Evolutionary conservation across 2,797 vertebrate genomes (phyloP).

Genomic region (Darevskia nairensis): DNA sequence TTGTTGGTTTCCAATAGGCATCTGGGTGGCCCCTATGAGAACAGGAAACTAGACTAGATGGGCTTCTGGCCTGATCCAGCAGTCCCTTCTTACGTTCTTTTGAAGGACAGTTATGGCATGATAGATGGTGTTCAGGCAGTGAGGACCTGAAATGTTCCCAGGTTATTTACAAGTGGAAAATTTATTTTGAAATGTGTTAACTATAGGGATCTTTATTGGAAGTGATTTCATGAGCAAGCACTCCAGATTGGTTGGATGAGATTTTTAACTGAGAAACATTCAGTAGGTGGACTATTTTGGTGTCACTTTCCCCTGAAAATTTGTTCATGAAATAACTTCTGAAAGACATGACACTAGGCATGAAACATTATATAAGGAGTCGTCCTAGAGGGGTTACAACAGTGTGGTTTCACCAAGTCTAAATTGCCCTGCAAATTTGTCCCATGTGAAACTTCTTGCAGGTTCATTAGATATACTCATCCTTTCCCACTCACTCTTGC

Average conservation of each 20-base stretch:
- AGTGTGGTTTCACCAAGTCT: background rate
- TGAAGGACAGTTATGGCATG: background rate
- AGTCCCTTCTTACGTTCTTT: too few relatives aligned
- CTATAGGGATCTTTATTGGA: background rate
- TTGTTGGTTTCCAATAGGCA: too few relatives aligned
- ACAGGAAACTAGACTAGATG: too few relatives aligned
- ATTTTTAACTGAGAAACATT: background rate
- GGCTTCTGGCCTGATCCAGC: too few relatives aligned
- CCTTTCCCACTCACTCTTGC: background rate
- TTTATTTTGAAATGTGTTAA: background rate
- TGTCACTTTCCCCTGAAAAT: background rate
- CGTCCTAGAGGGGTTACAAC: background rate
- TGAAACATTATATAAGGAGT: background rate
- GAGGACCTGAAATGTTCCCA: background rate
- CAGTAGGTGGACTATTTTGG: background rate
- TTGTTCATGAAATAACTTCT: background rate
- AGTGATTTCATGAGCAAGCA: background rate
- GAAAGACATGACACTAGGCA: background rate
- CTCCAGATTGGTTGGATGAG: background rate
- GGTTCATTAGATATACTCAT: background rate
- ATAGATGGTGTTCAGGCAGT: background rate
- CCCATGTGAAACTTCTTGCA: background rate
- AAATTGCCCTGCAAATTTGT: background rate
- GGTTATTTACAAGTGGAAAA: background rate
- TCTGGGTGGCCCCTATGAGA: too few relatives aligned